A percentile compares a stretch with the other conserved stretches of the same genome.
Conservation (phyloP, 2,888 invertebrate species). For the Dolichopus griseipennis region DNA sequence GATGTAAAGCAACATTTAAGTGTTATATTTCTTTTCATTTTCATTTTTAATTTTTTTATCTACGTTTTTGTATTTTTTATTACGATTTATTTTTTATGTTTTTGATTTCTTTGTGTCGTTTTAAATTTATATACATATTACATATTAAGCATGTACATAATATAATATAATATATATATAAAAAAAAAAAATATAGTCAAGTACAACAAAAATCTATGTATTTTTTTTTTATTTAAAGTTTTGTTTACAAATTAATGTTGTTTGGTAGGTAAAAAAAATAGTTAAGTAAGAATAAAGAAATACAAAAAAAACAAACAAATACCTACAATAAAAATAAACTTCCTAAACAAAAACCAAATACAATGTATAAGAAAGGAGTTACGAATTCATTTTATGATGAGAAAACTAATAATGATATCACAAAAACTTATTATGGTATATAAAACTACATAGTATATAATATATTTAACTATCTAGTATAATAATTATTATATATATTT, state of each 20-base stretch:
- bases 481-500: neutral
- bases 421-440: neutral
- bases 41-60: neutral
- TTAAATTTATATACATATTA: neutral
- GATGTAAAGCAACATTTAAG: conserved; percentile 2
- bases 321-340: neutral
- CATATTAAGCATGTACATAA: neutral
- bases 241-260: neutral
- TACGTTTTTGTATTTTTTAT: neutral
- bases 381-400: neutral
- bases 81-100: neutral
- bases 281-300: neutral
- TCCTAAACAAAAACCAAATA: neutral
- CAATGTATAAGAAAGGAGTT: too few relatives aligned
- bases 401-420: neutral
- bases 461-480: neutral
- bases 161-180: neutral
- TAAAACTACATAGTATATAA: too few relatives aligned
- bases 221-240: neutral
- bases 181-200: neutral
- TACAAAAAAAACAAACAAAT: neutral
- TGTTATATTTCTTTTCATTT: neutral
- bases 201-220: neutral
- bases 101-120: neutral
- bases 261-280: neutral